phyloP scores from a whole-genome alignment of 1,140 invertebrate species.

The Drosophila pectinifera region DNA sequence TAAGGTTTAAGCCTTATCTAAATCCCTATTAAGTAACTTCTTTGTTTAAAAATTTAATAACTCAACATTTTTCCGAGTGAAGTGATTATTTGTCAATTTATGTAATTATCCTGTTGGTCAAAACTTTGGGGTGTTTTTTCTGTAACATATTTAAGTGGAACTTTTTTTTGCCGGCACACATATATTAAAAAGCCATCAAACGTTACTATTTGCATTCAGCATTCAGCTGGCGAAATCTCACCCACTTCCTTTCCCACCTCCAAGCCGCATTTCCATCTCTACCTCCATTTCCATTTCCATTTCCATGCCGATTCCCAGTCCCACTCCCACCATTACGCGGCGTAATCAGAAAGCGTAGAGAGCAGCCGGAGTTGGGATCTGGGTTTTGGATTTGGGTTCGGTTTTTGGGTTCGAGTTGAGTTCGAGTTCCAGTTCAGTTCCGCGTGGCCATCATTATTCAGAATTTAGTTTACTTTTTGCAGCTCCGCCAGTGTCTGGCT shows the following conservation, averaged over 20 bases:
- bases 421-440: slow-evolving; percentile 49
- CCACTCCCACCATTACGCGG: slow-evolving; percentile 44
- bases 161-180: slow-evolving; percentile 1
- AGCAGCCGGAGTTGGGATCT: slow-evolving; percentile 31
- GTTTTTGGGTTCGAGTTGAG: slow-evolving; percentile 13
- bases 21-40: neutral
- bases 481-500: slow-evolving; percentile 3
- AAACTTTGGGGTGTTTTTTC: neutral
- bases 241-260: slow-evolving; percentile 44
- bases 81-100: neutral
- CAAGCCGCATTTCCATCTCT: slow-evolving; percentile 8
- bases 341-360: slow-evolving; percentile 68
- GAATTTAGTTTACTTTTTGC: slow-evolving; percentile 54
- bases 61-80: neutral
- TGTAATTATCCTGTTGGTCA: neutral
- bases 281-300: slow-evolving; percentile 9
- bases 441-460: slow-evolving; percentile 71
- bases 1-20: neutral
- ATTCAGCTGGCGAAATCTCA: slow-evolving; percentile 38
- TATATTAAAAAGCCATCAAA: slow-evolving; percentile 46
- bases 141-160: neutral
- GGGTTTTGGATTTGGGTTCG: slow-evolving; percentile 13
- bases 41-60: neutral
- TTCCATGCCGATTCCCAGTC: slow-evolving; percentile 21
- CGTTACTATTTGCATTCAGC: slow-evolving; percentile 51